Evolutionary conservation across 2,797 vertebrate genomes (phyloP).

Genomic region (Enteromius thamalakanensis): DNA sequence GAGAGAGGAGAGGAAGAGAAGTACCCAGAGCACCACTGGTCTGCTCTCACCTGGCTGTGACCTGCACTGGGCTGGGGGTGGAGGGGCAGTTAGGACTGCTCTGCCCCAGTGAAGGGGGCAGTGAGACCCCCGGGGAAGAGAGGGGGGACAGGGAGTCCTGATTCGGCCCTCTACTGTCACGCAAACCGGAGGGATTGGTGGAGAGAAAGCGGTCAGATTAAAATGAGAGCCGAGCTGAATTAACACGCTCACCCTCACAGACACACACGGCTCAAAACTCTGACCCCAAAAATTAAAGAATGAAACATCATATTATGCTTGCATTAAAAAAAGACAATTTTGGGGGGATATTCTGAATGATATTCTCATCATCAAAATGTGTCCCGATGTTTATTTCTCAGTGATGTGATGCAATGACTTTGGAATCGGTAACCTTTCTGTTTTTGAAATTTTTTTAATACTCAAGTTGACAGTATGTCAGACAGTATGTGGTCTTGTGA

Average conservation of each 20-base stretch:
- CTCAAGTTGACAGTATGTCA: no score
- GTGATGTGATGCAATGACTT: no score
- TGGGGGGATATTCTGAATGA: background rate
- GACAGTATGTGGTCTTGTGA: background rate
- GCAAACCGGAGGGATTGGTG: constrained; percentile 56
- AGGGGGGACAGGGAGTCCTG: constrained; percentile 89
- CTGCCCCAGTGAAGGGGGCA: constrained; percentile 85
- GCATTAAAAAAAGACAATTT: background rate
- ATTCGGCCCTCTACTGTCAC: constrained; percentile 84
- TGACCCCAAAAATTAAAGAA: background rate
- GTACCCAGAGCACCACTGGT: constrained; percentile 44
- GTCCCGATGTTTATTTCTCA: no score
- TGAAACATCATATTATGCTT: background rate
- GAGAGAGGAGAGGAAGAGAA: background rate
- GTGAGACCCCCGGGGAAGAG: constrained; percentile 81
- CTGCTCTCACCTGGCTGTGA: constrained; percentile 86
- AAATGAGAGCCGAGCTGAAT: constrained; percentile 18
- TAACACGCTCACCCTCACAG: constrained; percentile 28
- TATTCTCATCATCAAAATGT: no score
- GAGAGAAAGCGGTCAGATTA: constrained; percentile 56
- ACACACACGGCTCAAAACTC: constrained; percentile 36
- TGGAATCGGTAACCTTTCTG: no score
- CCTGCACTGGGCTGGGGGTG: constrained; percentile 85
- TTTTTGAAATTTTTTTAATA: background rate
- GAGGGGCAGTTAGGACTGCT: constrained; percentile 78